Evolutionary conservation across 2,888 invertebrate genomes (phyloP).

Genomic region (Cataglyphis albicans): DNA sequence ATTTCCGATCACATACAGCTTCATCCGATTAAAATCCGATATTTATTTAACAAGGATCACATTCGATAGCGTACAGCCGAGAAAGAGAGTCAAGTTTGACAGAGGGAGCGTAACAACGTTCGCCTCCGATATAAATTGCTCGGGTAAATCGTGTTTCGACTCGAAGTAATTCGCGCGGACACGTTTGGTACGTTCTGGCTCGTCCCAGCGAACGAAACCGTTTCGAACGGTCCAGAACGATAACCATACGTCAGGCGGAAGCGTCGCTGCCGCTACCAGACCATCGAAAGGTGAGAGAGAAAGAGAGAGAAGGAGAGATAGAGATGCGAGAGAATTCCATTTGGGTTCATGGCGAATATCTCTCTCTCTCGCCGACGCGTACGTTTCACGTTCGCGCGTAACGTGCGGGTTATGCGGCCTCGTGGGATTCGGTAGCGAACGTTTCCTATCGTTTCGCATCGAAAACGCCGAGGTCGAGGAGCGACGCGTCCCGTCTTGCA

Average conservation of each 20-base stretch:
- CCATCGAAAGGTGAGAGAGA: slow-evolving; percentile 11
- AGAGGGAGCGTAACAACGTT: slow-evolving; percentile 57
- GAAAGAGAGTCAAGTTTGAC: slow-evolving; percentile 51
- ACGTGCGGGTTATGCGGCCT: slow-evolving; percentile 64
- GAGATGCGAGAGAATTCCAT: slow-evolving; percentile 67
- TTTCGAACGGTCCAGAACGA: slow-evolving; percentile 65
- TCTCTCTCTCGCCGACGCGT: slow-evolving; percentile 54
- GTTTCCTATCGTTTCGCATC: slow-evolving; percentile 74
- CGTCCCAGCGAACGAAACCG: slow-evolving; percentile 64
- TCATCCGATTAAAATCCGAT: slow-evolving; percentile 27
- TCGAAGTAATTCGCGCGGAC: slow-evolving; percentile 70
- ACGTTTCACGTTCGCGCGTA: slow-evolving; percentile 52
- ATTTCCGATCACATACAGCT: slow-evolving; percentile 1
- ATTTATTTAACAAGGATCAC: slow-evolving; percentile 45
- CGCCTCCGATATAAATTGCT: slow-evolving; percentile 63
- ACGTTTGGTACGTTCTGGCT: slow-evolving; percentile 69
- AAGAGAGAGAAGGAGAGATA: slow-evolving; percentile 42
- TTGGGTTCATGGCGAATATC: slow-evolving; percentile 58
- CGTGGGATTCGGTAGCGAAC: slow-evolving; percentile 68
- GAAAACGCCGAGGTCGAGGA: slow-evolving; percentile 54
- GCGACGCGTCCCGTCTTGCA: slow-evolving; percentile 61
- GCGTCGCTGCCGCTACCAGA: slow-evolving; percentile 53
- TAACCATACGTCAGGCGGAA: slow-evolving; percentile 71
- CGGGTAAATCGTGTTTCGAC: slow-evolving; percentile 70
- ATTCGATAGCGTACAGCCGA: not conserved